Conservation (phyloP, 2,797 vertebrate genomes). For the Bufotes viridis region DNA sequence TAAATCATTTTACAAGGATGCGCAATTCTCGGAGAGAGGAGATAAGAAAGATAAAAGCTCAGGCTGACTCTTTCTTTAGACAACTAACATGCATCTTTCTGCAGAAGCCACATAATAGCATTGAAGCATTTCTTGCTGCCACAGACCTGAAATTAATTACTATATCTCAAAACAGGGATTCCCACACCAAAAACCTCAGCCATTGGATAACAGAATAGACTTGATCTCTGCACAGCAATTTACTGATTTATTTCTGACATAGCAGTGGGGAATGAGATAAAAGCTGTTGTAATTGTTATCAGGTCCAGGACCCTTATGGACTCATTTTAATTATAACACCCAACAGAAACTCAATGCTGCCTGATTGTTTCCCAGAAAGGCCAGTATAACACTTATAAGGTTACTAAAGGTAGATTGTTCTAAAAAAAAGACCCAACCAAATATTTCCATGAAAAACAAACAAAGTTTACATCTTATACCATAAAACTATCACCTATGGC, state of each 20-base stretch:
- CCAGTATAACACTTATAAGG: background rate
- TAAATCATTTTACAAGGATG: constrained; percentile 55
- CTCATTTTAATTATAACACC: constrained; percentile 1
- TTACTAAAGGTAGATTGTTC: background rate
- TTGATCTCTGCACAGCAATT: constrained; percentile 1
- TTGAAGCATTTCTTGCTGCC: constrained; percentile 14
- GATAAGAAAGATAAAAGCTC: constrained; percentile 51
- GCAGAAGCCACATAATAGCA: constrained; percentile 37
- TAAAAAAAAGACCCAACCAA: background rate
- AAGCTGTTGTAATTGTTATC: constrained; percentile 24
- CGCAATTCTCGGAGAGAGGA: constrained; percentile 23
- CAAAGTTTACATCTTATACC: background rate
- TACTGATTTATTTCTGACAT: background rate
- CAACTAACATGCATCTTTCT: constrained; percentile 51
- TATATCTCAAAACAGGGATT: background rate
- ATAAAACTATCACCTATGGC: background rate
- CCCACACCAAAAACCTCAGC: background rate
- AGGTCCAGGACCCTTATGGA: background rate
- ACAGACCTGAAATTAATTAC: constrained; percentile 29
- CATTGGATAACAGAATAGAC: background rate
- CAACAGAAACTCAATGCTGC: background rate
- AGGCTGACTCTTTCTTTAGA: constrained; percentile 38
- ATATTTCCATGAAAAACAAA: too few species aligned
- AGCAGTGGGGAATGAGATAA: background rate
- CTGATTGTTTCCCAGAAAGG: background rate